These are phyloP conservation scores for Sarotherodon lohbergeri DNA, from an alignment of 2,113 vertebrate genomes.

Conservation along the genomic window DNA sequence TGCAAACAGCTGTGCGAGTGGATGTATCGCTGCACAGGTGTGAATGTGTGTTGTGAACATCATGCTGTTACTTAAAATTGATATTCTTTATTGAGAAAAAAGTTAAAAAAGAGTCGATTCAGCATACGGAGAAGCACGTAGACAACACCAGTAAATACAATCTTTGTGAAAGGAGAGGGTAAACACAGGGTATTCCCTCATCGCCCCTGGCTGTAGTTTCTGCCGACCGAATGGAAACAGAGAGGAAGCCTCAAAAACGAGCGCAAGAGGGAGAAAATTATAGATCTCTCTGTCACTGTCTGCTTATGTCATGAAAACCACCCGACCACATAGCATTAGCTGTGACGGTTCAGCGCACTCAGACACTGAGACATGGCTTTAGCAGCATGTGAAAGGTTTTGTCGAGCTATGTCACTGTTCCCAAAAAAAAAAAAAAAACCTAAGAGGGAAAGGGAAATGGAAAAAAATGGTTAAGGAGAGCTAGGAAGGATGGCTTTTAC, in stretches of 20 bases:
- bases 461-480: not conserved
- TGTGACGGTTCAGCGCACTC: not conserved
- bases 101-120: not conserved
- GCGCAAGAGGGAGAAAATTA: conserved; percentile 56
- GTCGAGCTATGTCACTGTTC: not conserved
- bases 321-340: conserved; percentile 41
- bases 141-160: not conserved
- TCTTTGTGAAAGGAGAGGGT: not conserved
- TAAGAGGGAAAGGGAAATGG: not conserved
- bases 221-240: conserved; percentile 47
- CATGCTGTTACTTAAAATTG: not conserved
- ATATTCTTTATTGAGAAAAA: not conserved
- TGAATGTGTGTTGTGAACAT: not conserved
- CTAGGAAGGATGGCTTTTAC: not conserved
- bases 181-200: conserved; percentile 53
- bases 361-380: conserved; percentile 39
- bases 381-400: conserved; percentile 14
- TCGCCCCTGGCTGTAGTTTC: conserved; percentile 39
- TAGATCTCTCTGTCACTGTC: conserved; percentile 52
- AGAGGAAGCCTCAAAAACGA: conserved; percentile 40
- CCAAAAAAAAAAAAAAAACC: not conserved
- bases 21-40: not conserved
- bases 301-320: conserved; percentile 61
- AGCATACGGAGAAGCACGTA: not conserved
- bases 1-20: not conserved